A percentile compares a stretch with the other conserved stretches of the same genome.
These are phyloP conservation scores for Diorhabda carinulata DNA, from an alignment of 1,140 invertebrate genomes.

Conservation along the genomic window DNA sequence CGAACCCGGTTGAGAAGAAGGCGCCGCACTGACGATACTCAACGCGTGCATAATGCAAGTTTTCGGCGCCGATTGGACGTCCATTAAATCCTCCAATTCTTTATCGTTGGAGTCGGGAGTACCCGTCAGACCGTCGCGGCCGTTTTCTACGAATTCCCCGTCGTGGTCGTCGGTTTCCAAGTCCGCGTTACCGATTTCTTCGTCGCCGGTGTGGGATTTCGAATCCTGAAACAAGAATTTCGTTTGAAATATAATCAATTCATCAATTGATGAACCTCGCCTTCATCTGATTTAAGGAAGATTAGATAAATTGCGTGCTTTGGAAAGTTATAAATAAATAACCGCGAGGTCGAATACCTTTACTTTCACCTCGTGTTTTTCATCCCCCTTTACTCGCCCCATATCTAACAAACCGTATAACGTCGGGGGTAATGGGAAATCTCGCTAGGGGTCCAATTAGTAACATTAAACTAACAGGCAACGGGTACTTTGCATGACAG, in stretches of 20 bases:
- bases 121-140: constrained; percentile 41
- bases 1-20: constrained; percentile 39
- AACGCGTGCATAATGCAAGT: constrained; percentile 46
- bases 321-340: background rate
- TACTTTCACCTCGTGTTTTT: background rate
- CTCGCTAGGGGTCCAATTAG: background rate
- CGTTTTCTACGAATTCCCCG: constrained; percentile 44
- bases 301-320: background rate
- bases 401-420: background rate
- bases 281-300: background rate
- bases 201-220: background rate
- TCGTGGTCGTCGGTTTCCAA: constrained; percentile 43
- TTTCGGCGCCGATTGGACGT: constrained; percentile 41
- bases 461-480: background rate
- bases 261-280: no score
- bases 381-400: no score
- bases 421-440: background rate
- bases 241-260: no score
- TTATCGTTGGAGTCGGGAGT: constrained; percentile 46
- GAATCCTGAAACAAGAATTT: background rate
- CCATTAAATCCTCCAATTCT: constrained; percentile 46
- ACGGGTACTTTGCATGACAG: background rate
- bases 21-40: constrained; percentile 44
- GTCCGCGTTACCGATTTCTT: constrained; percentile 30
- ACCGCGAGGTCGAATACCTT: background rate